These are phyloP conservation scores for Tamias sibiricus DNA, from an alignment of 2,113 vertebrate genomes.

Conservation along the genomic window DNA sequence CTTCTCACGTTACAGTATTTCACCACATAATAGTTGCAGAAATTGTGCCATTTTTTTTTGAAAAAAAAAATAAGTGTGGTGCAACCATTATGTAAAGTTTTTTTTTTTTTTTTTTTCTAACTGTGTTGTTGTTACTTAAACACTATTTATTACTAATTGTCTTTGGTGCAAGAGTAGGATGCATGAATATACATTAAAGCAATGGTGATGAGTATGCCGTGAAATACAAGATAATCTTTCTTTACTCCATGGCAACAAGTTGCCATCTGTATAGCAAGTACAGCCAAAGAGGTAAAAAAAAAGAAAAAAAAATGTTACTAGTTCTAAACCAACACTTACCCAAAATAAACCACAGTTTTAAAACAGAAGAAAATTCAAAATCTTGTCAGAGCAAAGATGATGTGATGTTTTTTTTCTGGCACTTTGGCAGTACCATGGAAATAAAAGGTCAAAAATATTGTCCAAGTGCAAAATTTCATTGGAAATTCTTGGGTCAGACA, in stretches of 20 bases:
- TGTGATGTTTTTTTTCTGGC: not conserved
- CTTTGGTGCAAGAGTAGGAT: no score
- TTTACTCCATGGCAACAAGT: conserved; percentile 10
- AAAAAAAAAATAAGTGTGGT: no score
- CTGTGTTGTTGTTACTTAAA: no score
- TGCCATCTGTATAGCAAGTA: conserved; percentile 6
- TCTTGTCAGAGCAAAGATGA: not conserved
- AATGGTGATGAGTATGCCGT: no score
- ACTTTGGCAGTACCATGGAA: not conserved
- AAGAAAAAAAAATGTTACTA: not conserved
- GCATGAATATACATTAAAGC: no score
- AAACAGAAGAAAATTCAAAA: not conserved
- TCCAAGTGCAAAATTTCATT: not conserved
- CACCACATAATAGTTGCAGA: no score
- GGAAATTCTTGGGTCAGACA: not conserved
- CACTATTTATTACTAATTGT: no score
- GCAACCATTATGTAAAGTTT: no score
- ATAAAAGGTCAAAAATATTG: not conserved
- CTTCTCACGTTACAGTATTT: not conserved
- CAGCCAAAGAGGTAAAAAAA: not conserved
- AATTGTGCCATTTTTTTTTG: no score
- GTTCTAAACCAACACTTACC: not conserved
- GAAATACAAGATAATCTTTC: not conserved
- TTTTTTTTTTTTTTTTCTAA: no score
- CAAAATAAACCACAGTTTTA: not conserved